These are phyloP conservation scores for Ceramica pisi DNA, from an alignment of 2,888 invertebrate species.

Conservation along the genomic window DNA sequence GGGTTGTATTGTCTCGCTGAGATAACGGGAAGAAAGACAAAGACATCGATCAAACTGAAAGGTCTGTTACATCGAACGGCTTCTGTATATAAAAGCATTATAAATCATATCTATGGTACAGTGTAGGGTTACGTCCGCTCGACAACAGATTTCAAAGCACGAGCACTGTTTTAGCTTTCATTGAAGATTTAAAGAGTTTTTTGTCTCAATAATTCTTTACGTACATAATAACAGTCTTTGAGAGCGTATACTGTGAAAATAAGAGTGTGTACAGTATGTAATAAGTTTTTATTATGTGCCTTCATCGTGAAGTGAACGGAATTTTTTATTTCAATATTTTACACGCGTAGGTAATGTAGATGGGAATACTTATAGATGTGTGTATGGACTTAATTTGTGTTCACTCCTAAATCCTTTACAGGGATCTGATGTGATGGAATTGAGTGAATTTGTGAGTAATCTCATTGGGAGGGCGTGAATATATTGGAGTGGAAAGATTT, in stretches of 20 bases:
- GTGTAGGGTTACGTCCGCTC: slow-evolving; percentile 47
- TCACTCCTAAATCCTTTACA: slow-evolving; percentile 55
- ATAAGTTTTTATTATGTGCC: slow-evolving; percentile 52
- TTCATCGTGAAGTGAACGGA: slow-evolving; percentile 15
- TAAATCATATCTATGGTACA: slow-evolving; percentile 49
- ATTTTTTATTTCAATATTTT: slow-evolving; percentile 38
- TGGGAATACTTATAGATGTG: slow-evolving; percentile 25
- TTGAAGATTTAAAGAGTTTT: slow-evolving; percentile 31
- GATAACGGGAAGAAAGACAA: slow-evolving; percentile 73
- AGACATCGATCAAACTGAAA: slow-evolving; percentile 79
- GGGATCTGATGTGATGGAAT: slow-evolving; percentile 59
- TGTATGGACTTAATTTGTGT: slow-evolving; percentile 57
- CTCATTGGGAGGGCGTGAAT: slow-evolving; percentile 57
- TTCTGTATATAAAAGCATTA: slow-evolving; percentile 63
- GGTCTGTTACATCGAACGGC: slow-evolving; percentile 69
- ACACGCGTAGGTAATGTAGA: slow-evolving; percentile 13
- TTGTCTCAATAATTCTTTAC: slow-evolving; percentile 48
- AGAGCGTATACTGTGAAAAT: slow-evolving; percentile 39
- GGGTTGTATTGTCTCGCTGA: slow-evolving; percentile 68
- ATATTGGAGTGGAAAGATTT: slow-evolving; percentile 45
- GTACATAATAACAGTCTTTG: slow-evolving; percentile 16
- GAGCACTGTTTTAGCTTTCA: slow-evolving; percentile 33
- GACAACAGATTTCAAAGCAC: slow-evolving; percentile 36
- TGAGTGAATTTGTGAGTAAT: slow-evolving; percentile 68
- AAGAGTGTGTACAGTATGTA: slow-evolving; percentile 32